Conservation (phyloP, 2,888 invertebrate genomes). For the Rhagonycha fulva region DNA sequence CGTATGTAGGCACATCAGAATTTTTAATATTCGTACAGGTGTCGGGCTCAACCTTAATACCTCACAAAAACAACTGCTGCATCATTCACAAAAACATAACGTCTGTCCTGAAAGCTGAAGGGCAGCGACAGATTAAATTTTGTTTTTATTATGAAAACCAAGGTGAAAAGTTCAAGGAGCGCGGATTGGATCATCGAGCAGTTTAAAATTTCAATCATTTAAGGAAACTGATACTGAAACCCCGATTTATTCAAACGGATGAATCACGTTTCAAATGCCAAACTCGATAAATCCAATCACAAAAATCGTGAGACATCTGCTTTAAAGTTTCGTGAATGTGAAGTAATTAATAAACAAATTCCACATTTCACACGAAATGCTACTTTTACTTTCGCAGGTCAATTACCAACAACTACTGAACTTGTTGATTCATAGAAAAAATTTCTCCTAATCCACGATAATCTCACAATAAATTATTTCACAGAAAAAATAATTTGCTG, state of each 20-base stretch:
- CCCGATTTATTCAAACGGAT: neutral
- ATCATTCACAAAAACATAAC: neutral
- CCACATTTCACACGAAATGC: neutral
- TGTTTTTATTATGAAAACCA: neutral
- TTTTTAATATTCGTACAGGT: neutral
- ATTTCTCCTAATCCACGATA: neutral
- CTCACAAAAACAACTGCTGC: neutral
- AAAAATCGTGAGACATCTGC: neutral
- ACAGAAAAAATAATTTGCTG: neutral
- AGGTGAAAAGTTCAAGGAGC: neutral
- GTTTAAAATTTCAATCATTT: neutral
- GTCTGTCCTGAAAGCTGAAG: neutral
- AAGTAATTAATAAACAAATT: neutral
- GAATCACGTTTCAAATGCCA: too few relatives aligned
- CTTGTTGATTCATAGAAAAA: neutral
- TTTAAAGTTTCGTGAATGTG: neutral
- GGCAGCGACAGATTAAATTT: neutral
- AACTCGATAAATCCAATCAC: neutral
- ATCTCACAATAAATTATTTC: neutral
- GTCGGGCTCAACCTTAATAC: neutral
- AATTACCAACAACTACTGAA: neutral
- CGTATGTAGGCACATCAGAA: neutral
- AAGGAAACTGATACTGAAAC: neutral
- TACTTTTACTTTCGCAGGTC: neutral
- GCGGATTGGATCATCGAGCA: neutral